Evolutionary conservation across 2,113 vertebrate genomes (phyloP).

Genomic region (Aphyosemion australe): DNA sequence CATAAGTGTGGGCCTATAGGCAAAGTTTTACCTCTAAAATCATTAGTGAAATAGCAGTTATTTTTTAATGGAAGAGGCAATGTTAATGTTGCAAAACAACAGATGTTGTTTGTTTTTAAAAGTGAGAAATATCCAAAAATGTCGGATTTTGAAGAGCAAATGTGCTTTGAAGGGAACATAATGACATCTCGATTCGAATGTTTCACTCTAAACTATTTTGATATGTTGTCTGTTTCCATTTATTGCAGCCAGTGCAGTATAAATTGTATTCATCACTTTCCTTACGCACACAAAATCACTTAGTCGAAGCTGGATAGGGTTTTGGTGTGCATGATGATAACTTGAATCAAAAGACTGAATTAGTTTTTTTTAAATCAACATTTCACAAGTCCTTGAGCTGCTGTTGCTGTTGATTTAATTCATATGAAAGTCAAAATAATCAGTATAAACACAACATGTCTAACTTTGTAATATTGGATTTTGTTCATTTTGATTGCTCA

Average conservation of each 20-base stretch:
- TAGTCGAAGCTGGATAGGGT: not conserved
- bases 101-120: too few species aligned
- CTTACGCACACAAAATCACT: not conserved
- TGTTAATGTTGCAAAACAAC: too few species aligned
- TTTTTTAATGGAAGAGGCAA: too few species aligned
- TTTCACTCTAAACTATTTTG: not conserved
- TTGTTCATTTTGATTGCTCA: too few species aligned
- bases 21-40: not conserved
- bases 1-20: not conserved
- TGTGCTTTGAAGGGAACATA: not conserved
- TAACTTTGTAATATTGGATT: too few species aligned
- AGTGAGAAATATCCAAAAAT: not conserved
- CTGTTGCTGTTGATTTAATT: not conserved
- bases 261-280: not conserved
- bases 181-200: not conserved
- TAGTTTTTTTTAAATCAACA: not conserved
- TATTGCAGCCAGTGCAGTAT: not conserved
- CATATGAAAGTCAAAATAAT: not conserved
- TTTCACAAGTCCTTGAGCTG: not conserved
- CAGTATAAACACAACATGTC: not conserved
- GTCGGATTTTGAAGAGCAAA: not conserved
- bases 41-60: not conserved
- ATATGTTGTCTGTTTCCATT: not conserved
- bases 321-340: not conserved
- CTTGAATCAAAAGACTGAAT: not conserved